Percentiles rank a stretch among this genome's conserved stretches.
phyloP scores from a whole-genome alignment of 2,888 invertebrate species.

The Tiliacea citrago region DNA sequence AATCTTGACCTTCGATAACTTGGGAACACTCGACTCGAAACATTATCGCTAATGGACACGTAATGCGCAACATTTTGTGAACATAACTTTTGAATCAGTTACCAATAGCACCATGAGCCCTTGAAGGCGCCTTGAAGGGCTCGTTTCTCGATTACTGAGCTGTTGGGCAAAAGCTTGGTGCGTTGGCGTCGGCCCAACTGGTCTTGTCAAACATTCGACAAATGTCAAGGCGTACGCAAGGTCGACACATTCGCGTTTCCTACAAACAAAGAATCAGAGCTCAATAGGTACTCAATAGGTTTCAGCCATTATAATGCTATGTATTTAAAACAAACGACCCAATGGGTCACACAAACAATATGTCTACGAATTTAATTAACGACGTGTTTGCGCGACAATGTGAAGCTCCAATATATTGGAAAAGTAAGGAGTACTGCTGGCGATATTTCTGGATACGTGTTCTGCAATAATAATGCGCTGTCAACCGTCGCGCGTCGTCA shows the following conservation, averaged over 20 bases:
- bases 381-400: constrained; percentile 13
- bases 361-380: constrained; percentile 27
- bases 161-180: constrained; percentile 36
- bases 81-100: constrained; percentile 32
- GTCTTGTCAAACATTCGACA: constrained; percentile 67
- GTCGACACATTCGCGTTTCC: constrained; percentile 72
- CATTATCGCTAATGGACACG: constrained; percentile 52
- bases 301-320: constrained; percentile 54
- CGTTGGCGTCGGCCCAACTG: constrained; percentile 53
- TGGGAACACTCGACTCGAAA: constrained; percentile 66
- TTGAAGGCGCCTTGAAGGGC: constrained; percentile 40
- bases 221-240: constrained; percentile 74
- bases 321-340: constrained; percentile 52
- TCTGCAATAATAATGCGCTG: constrained; percentile 31
- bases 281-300: too few species aligned
- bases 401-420: constrained; percentile 3
- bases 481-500: constrained; percentile 9
- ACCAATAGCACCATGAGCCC: constrained; percentile 12
- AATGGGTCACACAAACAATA: constrained; percentile 21
- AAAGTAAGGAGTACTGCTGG: constrained; percentile 11
- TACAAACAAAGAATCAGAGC: constrained; percentile 70
- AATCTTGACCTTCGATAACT: constrained; percentile 79
- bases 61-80: constrained; percentile 39
- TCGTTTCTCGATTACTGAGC: constrained; percentile 16
- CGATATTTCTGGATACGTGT: constrained; percentile 18